Evolutionary conservation across 1,140 invertebrate species (phyloP).

Genomic region (Brachionus rubens): DNA sequence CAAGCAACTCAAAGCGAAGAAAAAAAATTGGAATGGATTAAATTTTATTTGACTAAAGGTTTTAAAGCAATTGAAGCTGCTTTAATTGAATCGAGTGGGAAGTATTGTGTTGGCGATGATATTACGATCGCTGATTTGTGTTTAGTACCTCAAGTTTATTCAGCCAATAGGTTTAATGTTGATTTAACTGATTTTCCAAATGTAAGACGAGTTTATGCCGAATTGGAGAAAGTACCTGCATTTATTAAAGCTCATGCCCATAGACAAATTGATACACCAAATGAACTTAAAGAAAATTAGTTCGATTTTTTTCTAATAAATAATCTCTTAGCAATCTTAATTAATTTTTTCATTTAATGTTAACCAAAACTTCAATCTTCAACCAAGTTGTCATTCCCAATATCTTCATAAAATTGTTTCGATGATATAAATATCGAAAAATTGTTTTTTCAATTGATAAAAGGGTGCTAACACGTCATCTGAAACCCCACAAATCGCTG

Average conservation of each 20-base stretch:
- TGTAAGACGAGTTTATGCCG: neutral
- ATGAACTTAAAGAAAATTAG: slow-evolving; percentile 38
- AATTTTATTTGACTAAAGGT: slow-evolving; percentile 83
- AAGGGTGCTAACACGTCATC: no score
- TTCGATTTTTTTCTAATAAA: neutral
- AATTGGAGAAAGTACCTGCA: slow-evolving; percentile 16
- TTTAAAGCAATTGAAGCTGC: slow-evolving; percentile 81
- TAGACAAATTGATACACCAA: slow-evolving; percentile 27
- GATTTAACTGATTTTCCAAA: slow-evolving; percentile 41
- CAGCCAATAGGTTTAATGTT: slow-evolving; percentile 34
- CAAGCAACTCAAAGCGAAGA: slow-evolving; percentile 50
- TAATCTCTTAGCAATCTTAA: neutral
- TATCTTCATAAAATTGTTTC: no score
- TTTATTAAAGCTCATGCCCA: slow-evolving; percentile 42
- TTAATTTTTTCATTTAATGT: no score
- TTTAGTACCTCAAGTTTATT: slow-evolving; percentile 81
- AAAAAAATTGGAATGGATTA: slow-evolving; percentile 69
- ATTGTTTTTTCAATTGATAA: no score
- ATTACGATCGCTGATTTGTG: slow-evolving; percentile 91
- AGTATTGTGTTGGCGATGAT: slow-evolving; percentile 88
- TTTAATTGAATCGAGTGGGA: slow-evolving; percentile 76
- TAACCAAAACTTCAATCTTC: no score
- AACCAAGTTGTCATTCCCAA: no score
- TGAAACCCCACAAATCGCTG: no score
- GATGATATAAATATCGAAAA: no score